Percentiles rank a stretch among this genome's conserved stretches.
phyloP scores from a whole-genome alignment of 2,888 invertebrate genomes.

The Coremacera marginata region DNA sequence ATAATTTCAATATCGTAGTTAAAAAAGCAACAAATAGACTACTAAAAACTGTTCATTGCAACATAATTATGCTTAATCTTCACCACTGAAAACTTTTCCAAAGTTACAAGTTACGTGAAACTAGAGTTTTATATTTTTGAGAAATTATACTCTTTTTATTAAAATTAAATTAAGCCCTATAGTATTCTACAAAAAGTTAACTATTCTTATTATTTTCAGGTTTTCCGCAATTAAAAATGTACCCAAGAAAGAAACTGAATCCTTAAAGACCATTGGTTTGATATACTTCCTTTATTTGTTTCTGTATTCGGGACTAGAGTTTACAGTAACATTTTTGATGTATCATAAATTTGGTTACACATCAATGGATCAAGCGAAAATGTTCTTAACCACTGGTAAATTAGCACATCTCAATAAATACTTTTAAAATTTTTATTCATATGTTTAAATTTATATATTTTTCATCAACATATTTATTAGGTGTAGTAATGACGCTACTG shows the following conservation, averaged over 20 bases:
- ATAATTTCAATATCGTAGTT: too few relatives aligned
- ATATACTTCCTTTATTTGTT: conserved; percentile 93
- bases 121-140: too few relatives aligned
- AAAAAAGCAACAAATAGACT: too few relatives aligned
- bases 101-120: too few relatives aligned
- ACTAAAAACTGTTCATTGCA: too few relatives aligned
- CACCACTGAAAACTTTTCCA: too few relatives aligned
- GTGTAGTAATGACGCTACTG: conserved; percentile 87
- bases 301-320: conserved; percentile 96
- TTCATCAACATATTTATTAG: conserved; percentile 59
- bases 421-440: conserved; percentile 40
- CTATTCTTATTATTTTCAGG: conserved; percentile 71
- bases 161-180: too few relatives aligned
- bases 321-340: conserved; percentile 95
- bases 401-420: not conserved
- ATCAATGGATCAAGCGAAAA: conserved; percentile 97
- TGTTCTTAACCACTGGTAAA: conserved; percentile 92
- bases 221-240: conserved; percentile 79
- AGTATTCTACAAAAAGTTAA: not conserved
- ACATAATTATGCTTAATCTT: too few relatives aligned
- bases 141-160: too few relatives aligned
- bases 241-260: conserved; percentile 73
- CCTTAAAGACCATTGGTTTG: conserved; percentile 78
- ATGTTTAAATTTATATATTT: too few relatives aligned
- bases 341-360: conserved; percentile 91